Evolutionary conservation across 2,888 invertebrate genomes (phyloP), one percentile per base, ranked within the genome.

Genomic region (Apamea epomidion): DNA sequence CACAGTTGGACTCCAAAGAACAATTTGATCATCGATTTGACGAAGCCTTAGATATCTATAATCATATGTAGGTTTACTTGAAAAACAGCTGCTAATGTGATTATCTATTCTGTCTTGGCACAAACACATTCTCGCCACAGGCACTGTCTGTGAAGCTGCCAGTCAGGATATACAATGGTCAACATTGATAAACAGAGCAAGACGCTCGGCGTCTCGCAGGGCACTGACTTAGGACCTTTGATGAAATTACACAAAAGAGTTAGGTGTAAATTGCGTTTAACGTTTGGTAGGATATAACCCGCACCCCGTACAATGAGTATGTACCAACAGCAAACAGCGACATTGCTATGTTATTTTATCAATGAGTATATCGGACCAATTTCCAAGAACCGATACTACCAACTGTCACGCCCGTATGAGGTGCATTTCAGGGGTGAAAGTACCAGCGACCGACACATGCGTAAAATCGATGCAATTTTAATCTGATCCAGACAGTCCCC

Each of bases 401-500:
- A 48, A n/a, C 60, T 74, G 54, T 42, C 74, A 60, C 60, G 68
- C 74, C 54, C 29, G 42, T 48, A 51, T 62, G 45, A 73, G 32
- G 70, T 85, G 70, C 83, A 87, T 64, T 80, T 45, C 72, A 62
- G 70, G 78, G 78, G 83, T 82, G 88, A 88, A 87, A 85, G 81
- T 87, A 76, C 71, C 60, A 76, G 48, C 67, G 62, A 54, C 72
- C 74, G 73, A 72, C 75, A 80, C 67, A 82, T 81, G 81, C 85
- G 80, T 81, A 78, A 83, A 84, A 89, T 88, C 88, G 78, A 88
- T 88, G 82, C 70, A 74, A 82, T 88, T 88, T 87, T 90, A 92
- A 92, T 91, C 91, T 88, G 91, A 91, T 91, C 92, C 92, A 94
- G 94, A 94, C 94, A 84, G 83, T 76, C 90, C 89, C 90, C 89